A percentile compares a stretch with the other conserved stretches of the same genome.
These are phyloP conservation scores for Panonychus citri DNA, from an alignment of 1,140 invertebrate genomes.

Conservation along the genomic window DNA sequence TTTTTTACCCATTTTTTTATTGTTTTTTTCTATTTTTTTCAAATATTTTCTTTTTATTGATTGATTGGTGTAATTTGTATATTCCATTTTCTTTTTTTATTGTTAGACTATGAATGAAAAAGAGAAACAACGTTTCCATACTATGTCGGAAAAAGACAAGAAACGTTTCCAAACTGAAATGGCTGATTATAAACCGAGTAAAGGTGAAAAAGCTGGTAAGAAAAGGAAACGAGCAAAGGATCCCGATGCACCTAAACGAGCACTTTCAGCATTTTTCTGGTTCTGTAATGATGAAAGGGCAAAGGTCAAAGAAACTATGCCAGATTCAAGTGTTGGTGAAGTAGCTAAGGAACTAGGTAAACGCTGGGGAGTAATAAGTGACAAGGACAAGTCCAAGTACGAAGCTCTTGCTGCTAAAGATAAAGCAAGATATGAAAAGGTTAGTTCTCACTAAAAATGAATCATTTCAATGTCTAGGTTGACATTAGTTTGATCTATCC, in stretches of 20 bases:
- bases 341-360: conserved; percentile 92
- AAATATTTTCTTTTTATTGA: too few relatives aligned
- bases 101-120: conserved; percentile 87
- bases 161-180: conserved; percentile 85
- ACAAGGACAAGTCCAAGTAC: conserved; percentile 61
- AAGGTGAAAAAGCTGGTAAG: conserved; percentile 59
- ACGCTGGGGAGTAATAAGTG: conserved; percentile 68
- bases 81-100: too few relatives aligned
- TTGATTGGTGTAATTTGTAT: too few relatives aligned
- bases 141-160: conserved; percentile 96
- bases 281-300: conserved; percentile 92
- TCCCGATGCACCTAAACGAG: conserved; percentile 93
- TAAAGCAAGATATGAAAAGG: conserved; percentile 68
- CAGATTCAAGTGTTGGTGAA: conserved; percentile 83
- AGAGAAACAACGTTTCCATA: conserved; percentile 94
- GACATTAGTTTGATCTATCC: too few relatives aligned
- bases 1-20: conserved; percentile 17
- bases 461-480: too few relatives aligned
- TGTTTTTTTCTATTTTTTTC: too few relatives aligned
- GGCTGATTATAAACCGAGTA: conserved; percentile 75
- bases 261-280: conserved; percentile 97
- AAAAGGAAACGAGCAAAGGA: conserved; percentile 83
- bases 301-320: conserved; percentile 73
- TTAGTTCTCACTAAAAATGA: neutral
- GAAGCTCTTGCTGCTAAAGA: conserved; percentile 79